Conservation (phyloP, 2,888 invertebrate genomes). For the Meghimatium bilineatum region DNA sequence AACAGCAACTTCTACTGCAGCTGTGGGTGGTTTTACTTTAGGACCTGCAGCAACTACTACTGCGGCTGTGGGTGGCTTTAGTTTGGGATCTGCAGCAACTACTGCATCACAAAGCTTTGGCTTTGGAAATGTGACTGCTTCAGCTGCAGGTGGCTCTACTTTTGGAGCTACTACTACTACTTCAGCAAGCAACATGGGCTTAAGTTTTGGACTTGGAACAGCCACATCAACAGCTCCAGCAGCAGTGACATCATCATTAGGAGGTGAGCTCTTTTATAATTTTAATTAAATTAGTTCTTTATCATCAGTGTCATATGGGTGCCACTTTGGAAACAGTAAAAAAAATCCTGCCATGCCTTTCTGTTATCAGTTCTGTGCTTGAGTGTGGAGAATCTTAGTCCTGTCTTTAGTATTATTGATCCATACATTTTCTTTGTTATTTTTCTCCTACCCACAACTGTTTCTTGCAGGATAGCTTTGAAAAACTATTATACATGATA, state of each 20-base stretch:
- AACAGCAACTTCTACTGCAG: not conserved
- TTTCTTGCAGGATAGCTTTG: too few relatives aligned
- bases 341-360: too few relatives aligned
- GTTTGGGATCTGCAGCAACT: constrained; percentile 32
- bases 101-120: not conserved
- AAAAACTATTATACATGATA: too few relatives aligned
- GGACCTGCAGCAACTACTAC: constrained; percentile 34
- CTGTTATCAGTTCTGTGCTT: too few relatives aligned
- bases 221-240: not conserved
- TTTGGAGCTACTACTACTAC: constrained; percentile 37
- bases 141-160: constrained; percentile 35
- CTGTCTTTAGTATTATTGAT: too few relatives aligned
- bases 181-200: constrained; percentile 6
- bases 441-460: too few relatives aligned
- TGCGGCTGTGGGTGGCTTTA: constrained; percentile 13
- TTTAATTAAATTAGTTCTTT: too few relatives aligned
- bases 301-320: too few relatives aligned
- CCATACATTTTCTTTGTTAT: too few relatives aligned
- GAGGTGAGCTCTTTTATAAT: not conserved
- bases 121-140: constrained; percentile 39
- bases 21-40: constrained; percentile 4
- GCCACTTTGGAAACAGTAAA: too few relatives aligned
- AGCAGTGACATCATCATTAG: not conserved
- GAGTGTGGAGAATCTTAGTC: too few relatives aligned
- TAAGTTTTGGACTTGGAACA: constrained; percentile 28